Conservation (phyloP, 2,797 vertebrate genomes). For the Pseudomugil gertrudae region DNA sequence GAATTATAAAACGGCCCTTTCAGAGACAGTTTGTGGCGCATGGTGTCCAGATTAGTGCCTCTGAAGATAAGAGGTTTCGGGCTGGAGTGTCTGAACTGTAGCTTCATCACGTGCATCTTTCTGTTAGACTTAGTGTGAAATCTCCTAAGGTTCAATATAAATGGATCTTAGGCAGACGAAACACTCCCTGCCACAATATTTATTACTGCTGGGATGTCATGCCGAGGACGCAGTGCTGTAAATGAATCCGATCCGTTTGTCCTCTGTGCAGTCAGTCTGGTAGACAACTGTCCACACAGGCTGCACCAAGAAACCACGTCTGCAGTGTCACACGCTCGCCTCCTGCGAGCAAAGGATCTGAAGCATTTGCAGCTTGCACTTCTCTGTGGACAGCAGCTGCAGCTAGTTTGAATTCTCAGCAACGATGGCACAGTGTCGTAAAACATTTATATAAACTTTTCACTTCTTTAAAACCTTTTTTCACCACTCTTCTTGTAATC, state of each 20-base stretch:
- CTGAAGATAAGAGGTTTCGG: constrained; percentile 10
- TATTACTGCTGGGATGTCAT: constrained; percentile 32
- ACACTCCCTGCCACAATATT: constrained; percentile 14
- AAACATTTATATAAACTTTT: too few relatives aligned
- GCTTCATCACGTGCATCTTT: too few relatives aligned
- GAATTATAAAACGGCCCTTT: constrained; percentile 13
- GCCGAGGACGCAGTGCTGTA: neutral
- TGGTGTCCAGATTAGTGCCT: constrained; percentile 19
- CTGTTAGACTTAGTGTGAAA: neutral
- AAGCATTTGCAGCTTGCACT: neutral
- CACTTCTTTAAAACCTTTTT: too few relatives aligned
- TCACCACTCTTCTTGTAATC: too few relatives aligned
- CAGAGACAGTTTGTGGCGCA: constrained; percentile 3
- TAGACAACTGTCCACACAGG: neutral
- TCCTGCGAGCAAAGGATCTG: neutral
- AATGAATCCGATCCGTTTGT: constrained; percentile 15
- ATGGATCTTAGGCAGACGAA: neutral
- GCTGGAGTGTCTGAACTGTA: accelerated
- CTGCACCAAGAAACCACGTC: neutral
- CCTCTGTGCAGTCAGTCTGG: neutral
- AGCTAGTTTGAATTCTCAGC: too few relatives aligned
- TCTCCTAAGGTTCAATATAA: constrained; percentile 15
- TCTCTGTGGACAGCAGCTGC: too few relatives aligned
- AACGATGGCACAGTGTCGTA: too few relatives aligned
- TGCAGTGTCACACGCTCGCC: neutral